Percentiles rank a stretch among this genome's conserved stretches.
These are phyloP conservation scores for Cancer borealis DNA, from an alignment of 2,888 invertebrate species.

Conservation along the genomic window DNA sequence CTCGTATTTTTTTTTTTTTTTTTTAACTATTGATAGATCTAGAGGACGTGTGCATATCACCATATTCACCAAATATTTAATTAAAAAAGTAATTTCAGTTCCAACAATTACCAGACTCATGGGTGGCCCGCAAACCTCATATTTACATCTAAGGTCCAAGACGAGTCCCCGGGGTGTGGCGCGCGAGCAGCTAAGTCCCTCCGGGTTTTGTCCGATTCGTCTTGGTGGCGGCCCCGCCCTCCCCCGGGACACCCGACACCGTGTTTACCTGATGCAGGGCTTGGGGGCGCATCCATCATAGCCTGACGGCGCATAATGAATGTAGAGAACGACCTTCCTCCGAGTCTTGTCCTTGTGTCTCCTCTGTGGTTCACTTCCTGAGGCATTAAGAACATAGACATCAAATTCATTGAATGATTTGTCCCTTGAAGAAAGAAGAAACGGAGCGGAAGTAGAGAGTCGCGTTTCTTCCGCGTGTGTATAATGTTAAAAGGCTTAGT, in stretches of 20 bases:
- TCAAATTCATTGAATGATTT: background rate
- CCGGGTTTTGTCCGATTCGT: background rate
- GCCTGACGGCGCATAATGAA: conserved; percentile 55
- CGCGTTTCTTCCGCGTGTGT: conserved; percentile 15
- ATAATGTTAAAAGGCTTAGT: conserved; percentile 39
- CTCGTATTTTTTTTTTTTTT: background rate
- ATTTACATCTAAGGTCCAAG: background rate
- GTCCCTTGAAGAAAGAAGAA: conserved; percentile 20
- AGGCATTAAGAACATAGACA: background rate
- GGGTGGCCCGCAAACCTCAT: background rate
- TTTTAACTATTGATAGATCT: background rate
- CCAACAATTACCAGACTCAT: background rate
- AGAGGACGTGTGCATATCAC: background rate
- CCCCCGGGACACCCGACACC: conserved; percentile 22
- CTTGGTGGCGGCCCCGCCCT: conserved; percentile 27
- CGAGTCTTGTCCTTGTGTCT: background rate
- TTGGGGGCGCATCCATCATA: conserved; percentile 1
- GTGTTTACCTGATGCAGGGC: conserved; percentile 23
- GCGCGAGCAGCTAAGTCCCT: conserved; percentile 24
- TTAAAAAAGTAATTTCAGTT: background rate
- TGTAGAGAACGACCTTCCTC: conserved; percentile 48
- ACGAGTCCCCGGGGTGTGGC: conserved; percentile 22
- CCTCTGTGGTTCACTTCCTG: background rate
- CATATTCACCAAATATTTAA: background rate
- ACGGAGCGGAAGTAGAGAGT: background rate